Percentiles rank a stretch among this genome's conserved stretches.
phyloP scores from a whole-genome alignment of 2,113 vertebrate species.

The Eulemur macaco region DNA sequence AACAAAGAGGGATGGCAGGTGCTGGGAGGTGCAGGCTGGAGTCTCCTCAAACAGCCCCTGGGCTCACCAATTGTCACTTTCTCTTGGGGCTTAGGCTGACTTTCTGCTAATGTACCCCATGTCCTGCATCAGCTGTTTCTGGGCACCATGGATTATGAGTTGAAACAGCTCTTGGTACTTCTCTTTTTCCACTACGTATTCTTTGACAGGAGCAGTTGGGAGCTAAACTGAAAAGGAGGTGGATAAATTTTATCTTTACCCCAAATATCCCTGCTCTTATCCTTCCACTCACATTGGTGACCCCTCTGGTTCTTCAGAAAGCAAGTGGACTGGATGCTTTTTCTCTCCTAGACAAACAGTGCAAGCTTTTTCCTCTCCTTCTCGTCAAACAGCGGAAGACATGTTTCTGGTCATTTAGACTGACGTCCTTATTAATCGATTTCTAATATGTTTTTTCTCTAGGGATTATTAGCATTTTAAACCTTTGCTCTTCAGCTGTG shows the following conservation, averaged over 20 bases:
- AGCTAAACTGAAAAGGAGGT: background rate
- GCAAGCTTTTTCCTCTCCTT: background rate
- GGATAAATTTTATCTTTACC: background rate
- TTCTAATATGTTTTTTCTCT: background rate
- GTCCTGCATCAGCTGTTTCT: background rate
- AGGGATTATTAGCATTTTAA: background rate
- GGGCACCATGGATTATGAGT: background rate
- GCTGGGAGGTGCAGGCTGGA: background rate
- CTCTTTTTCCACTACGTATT: background rate
- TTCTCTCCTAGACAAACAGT: background rate
- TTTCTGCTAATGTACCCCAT: background rate
- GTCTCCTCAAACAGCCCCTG: background rate
- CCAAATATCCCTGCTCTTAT: background rate
- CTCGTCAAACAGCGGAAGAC: background rate
- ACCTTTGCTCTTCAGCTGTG: background rate
- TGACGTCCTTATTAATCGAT: background rate
- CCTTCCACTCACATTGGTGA: background rate
- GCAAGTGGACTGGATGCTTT: background rate
- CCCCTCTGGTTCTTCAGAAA: background rate
- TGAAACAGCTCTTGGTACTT: background rate
- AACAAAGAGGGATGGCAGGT: conserved; percentile 17
- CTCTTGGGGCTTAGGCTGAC: background rate
- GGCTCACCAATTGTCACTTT: background rate
- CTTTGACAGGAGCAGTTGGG: background rate
- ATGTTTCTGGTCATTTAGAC: background rate